Evolutionary conservation across 2,888 invertebrate genomes (phyloP).

Genomic region (Stenotaenia linearis): DNA sequence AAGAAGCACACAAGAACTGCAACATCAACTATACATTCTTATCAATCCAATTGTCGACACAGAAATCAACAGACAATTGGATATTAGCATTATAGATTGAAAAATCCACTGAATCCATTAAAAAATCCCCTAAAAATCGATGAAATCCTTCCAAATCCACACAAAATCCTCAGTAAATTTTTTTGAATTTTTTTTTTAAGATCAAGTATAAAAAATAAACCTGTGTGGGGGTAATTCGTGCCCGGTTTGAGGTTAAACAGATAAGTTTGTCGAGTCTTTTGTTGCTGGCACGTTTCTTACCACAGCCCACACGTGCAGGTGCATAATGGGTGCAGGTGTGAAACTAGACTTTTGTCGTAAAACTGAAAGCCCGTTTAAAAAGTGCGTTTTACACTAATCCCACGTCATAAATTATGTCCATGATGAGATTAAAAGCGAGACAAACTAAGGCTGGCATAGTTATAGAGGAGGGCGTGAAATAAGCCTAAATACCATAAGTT

Average conservation of each 20-base stretch:
- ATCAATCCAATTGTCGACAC: no score
- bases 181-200: not conserved
- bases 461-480: not conserved
- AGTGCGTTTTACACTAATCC: not conserved
- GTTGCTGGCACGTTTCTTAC: not conserved
- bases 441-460: not conserved
- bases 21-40: no score
- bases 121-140: no score
- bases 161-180: not conserved
- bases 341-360: slow-evolving; percentile 8
- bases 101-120: no score
- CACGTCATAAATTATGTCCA: not conserved
- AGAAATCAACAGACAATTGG: no score
- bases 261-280: not conserved
- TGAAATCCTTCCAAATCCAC: no score
- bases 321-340: slow-evolving; percentile 15
- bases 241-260: not conserved
- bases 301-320: slow-evolving; percentile 11
- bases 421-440: slow-evolving; percentile 1
- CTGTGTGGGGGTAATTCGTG: not conserved
- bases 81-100: no score
- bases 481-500: slow-evolving; percentile 6
- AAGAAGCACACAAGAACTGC: no score
- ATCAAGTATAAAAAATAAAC: not conserved
- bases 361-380: slow-evolving; percentile 4